Evolutionary conservation across 2,113 vertebrate species (phyloP).

Genomic region (Herpetotheres cachinnans): DNA sequence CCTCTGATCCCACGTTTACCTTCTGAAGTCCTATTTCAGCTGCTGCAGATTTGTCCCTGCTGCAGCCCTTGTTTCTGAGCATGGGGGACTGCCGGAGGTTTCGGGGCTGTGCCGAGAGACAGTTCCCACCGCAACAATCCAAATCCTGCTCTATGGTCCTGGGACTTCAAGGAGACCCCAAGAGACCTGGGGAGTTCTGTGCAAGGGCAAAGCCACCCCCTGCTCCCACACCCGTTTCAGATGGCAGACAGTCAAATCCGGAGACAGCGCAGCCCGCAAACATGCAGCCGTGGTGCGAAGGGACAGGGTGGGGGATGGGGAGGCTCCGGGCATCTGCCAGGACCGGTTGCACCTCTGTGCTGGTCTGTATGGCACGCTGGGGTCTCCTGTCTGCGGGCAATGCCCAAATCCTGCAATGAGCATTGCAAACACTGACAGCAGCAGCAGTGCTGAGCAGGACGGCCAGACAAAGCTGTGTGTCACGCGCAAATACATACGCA

Average conservation of each 20-base stretch:
- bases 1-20: rapidly evolving
- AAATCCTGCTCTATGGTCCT: rapidly evolving
- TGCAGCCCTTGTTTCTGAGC: not conserved
- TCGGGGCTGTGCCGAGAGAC: rapidly evolving
- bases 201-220: not conserved
- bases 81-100: rapidly evolving
- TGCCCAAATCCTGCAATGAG: rapidly evolving
- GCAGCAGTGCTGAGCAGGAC: not conserved
- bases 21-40: rapidly evolving
- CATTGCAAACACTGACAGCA: not conserved
- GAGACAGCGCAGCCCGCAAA: rapidly evolving
- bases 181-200: not conserved
- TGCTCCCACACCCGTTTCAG: not conserved
- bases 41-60: not conserved
- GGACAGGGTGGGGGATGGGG: not conserved
- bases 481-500: rapidly evolving
- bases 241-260: rapidly evolving
- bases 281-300: rapidly evolving
- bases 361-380: no score
- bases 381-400: not conserved
- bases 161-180: not conserved
- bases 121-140: not conserved
- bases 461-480: rapidly evolving
- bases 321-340: rapidly evolving
- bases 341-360: not conserved